phyloP scores from a whole-genome alignment of 2,797 vertebrate genomes.

The Hyperoplus immaculatus region DNA sequence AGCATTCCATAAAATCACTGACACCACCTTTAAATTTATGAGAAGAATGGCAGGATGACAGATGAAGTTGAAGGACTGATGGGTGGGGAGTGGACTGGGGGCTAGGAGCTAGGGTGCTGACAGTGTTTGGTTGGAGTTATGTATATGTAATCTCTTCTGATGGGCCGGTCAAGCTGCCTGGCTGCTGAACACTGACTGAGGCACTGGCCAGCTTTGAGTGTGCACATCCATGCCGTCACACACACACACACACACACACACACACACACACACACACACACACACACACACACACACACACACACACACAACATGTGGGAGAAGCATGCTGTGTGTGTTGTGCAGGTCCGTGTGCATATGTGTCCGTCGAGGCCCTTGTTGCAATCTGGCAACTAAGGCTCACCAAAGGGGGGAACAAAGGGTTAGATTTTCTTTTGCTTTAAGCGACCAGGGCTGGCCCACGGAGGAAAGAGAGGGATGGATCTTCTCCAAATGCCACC shows the following conservation, averaged over 20 bases:
- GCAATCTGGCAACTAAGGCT: slow-evolving; percentile 50
- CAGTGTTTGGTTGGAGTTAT: slow-evolving; percentile 59
- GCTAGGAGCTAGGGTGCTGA: slow-evolving; percentile 36
- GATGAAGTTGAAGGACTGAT: slow-evolving; percentile 37
- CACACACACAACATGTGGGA: slow-evolving; percentile 13
- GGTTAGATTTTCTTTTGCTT: slow-evolving; percentile 70
- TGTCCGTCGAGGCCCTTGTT: slow-evolving; percentile 47
- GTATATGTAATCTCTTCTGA: slow-evolving; percentile 71
- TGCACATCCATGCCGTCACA: background rate
- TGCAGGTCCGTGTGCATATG: slow-evolving; percentile 28
- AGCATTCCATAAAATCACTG: too few species aligned
- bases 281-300: too few species aligned
- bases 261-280: too few species aligned
- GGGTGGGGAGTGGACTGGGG: slow-evolving; percentile 25
- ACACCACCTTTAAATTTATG: too few species aligned
- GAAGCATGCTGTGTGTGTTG: slow-evolving; percentile 28
- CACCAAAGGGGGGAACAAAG: slow-evolving; percentile 56
- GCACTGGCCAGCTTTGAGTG: slow-evolving; percentile 28
- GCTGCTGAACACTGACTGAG: slow-evolving; percentile 27
- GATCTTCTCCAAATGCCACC: slow-evolving; percentile 78
- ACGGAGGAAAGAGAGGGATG: slow-evolving; percentile 71
- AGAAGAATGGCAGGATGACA: slow-evolving; percentile 37
- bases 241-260: background rate
- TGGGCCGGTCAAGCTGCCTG: slow-evolving; percentile 58
- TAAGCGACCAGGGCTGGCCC: slow-evolving; percentile 45